Percentiles rank a stretch among this genome's conserved stretches.
Evolutionary conservation across 2,797 vertebrate species (phyloP).

Genomic region (Sebastolobus alascanus): DNA sequence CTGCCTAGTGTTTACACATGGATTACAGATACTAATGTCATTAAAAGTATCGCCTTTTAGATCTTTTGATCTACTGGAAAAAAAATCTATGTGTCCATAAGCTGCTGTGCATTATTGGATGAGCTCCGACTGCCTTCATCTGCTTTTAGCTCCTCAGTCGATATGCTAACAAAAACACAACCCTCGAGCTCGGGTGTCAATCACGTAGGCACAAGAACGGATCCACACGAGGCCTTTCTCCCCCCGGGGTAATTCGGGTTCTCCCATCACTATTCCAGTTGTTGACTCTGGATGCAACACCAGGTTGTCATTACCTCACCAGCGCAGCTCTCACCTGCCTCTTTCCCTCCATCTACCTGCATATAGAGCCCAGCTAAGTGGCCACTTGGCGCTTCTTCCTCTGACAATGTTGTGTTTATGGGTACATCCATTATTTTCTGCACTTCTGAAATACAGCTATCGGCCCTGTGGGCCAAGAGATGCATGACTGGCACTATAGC

Average conservation of each 20-base stretch:
- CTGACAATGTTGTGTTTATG: constrained; percentile 39
- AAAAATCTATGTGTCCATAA: constrained; percentile 51
- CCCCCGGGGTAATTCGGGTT: constrained; percentile 38
- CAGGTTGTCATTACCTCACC: constrained; percentile 54
- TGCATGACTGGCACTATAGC: background rate
- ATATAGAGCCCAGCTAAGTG: constrained; percentile 43
- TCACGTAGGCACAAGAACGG: constrained; percentile 22
- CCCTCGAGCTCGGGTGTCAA: constrained; percentile 32
- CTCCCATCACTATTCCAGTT: constrained; percentile 38
- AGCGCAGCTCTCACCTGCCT: constrained; percentile 32
- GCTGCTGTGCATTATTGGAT: constrained; percentile 44
- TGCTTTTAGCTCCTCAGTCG: constrained; percentile 53
- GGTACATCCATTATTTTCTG: constrained; percentile 23
- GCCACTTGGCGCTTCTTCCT: constrained; percentile 58
- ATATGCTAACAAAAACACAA: constrained; percentile 54
- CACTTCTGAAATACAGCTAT: constrained; percentile 26
- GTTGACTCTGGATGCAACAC: constrained; percentile 46
- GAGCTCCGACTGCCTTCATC: constrained; percentile 50
- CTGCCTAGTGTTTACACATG: constrained; percentile 1
- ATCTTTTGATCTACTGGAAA: constrained; percentile 47
- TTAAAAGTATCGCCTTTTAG: constrained; percentile 25
- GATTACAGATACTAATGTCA: constrained; percentile 17
- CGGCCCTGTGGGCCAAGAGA: background rate
- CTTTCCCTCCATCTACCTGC: constrained; percentile 40
- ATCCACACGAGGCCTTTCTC: background rate